Evolutionary conservation across 2,797 vertebrate species (phyloP), one percentile per base, ranked within the genome.

Genomic region (Falco cherrug): DNA sequence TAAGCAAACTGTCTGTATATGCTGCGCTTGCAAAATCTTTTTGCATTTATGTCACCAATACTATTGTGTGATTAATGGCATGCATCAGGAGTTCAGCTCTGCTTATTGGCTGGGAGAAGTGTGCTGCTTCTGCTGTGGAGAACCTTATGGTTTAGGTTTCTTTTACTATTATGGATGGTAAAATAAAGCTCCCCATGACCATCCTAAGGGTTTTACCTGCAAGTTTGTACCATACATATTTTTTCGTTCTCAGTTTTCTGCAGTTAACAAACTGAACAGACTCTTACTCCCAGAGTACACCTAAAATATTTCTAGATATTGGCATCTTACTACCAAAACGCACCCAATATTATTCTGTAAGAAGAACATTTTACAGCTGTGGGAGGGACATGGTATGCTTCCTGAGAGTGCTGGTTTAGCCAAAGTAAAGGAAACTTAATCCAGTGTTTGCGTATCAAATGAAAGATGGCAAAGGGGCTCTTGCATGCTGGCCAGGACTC

Each of bases 391-490:
- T 1, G 2, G 60, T 83, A 48, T 43, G 78, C 90, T 84, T 92
- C 78, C 92, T 83, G 61, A 84, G 90, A 92, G 88, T 89, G 17
- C 25, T 81, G 50, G 21, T 51, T 95, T 92, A 68, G 94, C 93
- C 64, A 79, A 90, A 92, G 48, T 77, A 95, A 84, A 93, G 81
- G 97, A 94, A 97, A 97, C 22, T 78, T 95, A 90, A 95, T 95
- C 92, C 73, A 87, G 88, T 93, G 92, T 89, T 95, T 95, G 93
- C 86, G 78, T 94, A 95, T 95, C 92, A 95, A 95, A 78, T 95
- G 76, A 90, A 95, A 87, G 89, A 95, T 95, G 84, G 90, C 86
- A 97, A 93, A 74, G 26, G 39, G 37, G 20, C 37, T 73, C 61
- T 87, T 59, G 84, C 35, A 29, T 22, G 28, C 61, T 85, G 57